A percentile compares a stretch with the other conserved stretches of the same genome.
Evolutionary conservation across 1,140 invertebrate genomes (phyloP).

Genomic region (Drosophila leontia): DNA sequence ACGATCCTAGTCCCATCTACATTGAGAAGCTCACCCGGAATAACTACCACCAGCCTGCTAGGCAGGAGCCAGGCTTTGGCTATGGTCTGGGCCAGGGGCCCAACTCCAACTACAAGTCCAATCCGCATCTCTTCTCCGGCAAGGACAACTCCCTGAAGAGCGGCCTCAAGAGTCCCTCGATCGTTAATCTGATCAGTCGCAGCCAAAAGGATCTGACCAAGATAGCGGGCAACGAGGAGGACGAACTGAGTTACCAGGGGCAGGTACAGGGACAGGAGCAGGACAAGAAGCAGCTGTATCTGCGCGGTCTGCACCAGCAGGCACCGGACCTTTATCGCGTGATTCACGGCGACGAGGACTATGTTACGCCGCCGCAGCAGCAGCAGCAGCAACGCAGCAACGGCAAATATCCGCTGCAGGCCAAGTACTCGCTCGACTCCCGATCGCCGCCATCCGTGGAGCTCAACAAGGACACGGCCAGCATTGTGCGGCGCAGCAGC

Average conservation of each 20-base stretch:
- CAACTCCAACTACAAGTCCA: slow-evolving; percentile 88
- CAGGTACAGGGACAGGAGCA: slow-evolving; percentile 47
- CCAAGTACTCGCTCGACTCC: slow-evolving; percentile 75
- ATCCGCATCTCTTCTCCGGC: slow-evolving; percentile 90
- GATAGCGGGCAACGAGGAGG: slow-evolving; percentile 61
- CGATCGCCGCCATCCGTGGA: slow-evolving; percentile 74
- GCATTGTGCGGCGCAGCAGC: slow-evolving; percentile 87
- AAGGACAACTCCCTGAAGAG: slow-evolving; percentile 86
- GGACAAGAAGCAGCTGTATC: slow-evolving; percentile 89
- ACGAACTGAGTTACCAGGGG: slow-evolving; percentile 32
- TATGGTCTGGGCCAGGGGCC: slow-evolving; percentile 38
- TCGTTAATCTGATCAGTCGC: slow-evolving; percentile 92
- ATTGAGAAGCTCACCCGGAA: slow-evolving; percentile 83
- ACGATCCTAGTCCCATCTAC: slow-evolving; percentile 85
- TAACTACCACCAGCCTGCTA: slow-evolving; percentile 50
- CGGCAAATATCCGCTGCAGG: slow-evolving; percentile 67
- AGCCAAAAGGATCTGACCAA: slow-evolving; percentile 91
- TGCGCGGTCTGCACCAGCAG: slow-evolving; percentile 89
- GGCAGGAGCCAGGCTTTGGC: slow-evolving; percentile 8
- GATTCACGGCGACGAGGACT: slow-evolving; percentile 85
- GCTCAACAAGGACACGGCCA: slow-evolving; percentile 84
- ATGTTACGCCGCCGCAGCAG: not conserved
- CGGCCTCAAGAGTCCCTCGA: slow-evolving; percentile 92
- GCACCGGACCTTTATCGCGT: slow-evolving; percentile 91
- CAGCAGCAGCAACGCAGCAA: slow-evolving; percentile 4